phyloP scores from a whole-genome alignment of 2,113 vertebrate genomes.

The Alouatta palliata region DNA sequence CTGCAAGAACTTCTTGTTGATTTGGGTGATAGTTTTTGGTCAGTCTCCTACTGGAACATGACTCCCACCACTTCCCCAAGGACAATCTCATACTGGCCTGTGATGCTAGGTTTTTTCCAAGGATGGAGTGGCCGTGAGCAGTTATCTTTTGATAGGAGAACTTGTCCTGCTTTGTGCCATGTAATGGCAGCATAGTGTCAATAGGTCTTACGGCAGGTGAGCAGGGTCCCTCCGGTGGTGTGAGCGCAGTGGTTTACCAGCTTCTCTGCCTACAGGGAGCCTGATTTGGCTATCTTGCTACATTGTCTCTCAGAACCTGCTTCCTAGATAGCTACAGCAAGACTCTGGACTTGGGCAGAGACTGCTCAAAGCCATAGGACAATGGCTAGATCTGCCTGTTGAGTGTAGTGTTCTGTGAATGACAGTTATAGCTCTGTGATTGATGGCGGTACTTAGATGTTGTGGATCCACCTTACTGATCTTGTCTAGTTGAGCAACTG shows the following conservation, averaged over 20 bases:
- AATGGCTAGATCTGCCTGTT: not conserved
- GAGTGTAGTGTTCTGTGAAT: not conserved
- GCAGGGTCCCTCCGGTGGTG: not conserved
- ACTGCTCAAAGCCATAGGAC: not conserved
- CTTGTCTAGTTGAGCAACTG: not conserved
- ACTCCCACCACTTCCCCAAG: not conserved
- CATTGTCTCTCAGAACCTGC: not conserved
- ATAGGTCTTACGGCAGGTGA: not conserved
- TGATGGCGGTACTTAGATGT: not conserved
- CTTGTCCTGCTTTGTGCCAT: not conserved
- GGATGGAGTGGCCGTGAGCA: not conserved
- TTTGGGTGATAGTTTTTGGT: not conserved
- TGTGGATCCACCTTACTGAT: not conserved
- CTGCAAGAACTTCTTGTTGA: not conserved
- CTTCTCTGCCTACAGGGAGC: not conserved
- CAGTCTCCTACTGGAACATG: not conserved
- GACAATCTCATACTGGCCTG: not conserved
- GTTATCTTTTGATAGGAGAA: not conserved
- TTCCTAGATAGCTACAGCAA: not conserved
- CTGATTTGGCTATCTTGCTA: not conserved
- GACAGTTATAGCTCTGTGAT: not conserved
- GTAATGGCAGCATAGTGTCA: not conserved
- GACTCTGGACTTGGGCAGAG: not conserved
- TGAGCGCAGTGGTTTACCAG: not conserved
- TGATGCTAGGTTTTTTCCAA: not conserved